Conservation (phyloP, 2,113 vertebrate species). For the Tichodroma muraria region DNA sequence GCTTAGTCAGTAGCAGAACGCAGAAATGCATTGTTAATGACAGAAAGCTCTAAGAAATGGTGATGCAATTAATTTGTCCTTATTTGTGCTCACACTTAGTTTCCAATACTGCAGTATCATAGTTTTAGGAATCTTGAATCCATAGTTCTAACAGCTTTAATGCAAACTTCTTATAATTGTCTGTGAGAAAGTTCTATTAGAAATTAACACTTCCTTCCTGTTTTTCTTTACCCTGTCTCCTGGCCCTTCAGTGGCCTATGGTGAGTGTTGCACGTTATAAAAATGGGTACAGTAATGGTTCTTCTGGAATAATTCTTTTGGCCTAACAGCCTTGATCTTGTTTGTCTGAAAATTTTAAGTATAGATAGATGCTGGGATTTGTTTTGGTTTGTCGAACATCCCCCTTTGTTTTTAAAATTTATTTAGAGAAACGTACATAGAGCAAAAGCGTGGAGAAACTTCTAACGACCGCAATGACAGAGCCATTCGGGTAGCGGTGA, state of each 20-base stretch:
- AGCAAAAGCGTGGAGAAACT: conserved; percentile 86
- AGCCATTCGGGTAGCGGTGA: conserved; percentile 87
- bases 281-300: neutral
- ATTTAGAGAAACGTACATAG: conserved; percentile 88
- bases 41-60: neutral
- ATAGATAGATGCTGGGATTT: neutral
- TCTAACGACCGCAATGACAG: conserved; percentile 94
- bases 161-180: neutral
- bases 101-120: neutral
- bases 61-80: neutral
- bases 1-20: neutral
- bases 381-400: neutral
- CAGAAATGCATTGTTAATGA: neutral
- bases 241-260: neutral
- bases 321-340: neutral
- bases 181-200: neutral
- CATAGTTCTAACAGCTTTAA: neutral
- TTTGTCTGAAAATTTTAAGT: neutral
- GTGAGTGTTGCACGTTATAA: neutral
- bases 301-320: neutral
- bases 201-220: neutral
- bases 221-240: neutral
- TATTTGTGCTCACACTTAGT: neutral
- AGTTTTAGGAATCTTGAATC: neutral
- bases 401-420: neutral